A percentile compares a stretch with the other conserved stretches of the same genome.
These are phyloP conservation scores for Sebastes vulpes DNA, from an alignment of 2,797 vertebrate species.

Conservation along the genomic window DNA sequence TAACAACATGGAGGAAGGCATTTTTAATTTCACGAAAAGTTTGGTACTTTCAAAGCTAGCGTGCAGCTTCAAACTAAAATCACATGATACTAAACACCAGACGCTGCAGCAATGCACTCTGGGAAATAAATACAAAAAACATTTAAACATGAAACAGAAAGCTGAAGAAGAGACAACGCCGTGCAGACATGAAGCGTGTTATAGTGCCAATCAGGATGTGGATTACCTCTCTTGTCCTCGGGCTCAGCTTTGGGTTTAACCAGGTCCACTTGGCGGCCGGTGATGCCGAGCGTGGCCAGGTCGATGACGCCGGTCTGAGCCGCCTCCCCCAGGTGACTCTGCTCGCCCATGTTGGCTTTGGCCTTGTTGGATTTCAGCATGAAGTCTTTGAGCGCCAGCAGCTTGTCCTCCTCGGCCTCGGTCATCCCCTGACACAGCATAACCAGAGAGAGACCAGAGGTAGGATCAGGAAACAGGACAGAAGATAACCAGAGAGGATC, in stretches of 20 bases:
- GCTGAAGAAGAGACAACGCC: not conserved
- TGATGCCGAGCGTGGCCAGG: constrained; percentile 90
- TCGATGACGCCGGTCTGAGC: constrained; percentile 93
- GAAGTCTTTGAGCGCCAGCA: constrained; percentile 96
- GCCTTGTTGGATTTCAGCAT: constrained; percentile 98
- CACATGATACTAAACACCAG: constrained; percentile 44
- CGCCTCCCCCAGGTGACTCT: constrained; percentile 91
- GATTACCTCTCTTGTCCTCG: constrained; percentile 93
- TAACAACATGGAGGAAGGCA: too few species aligned
- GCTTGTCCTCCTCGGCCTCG: constrained; percentile 96
- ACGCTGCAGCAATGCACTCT: not conserved
- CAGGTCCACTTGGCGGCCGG: constrained; percentile 94
- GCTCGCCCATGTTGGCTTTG: constrained; percentile 95
- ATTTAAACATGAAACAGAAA: not conserved
- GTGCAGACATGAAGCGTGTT: not conserved
- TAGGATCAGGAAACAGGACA: too few species aligned
- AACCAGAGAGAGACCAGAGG: too few species aligned
- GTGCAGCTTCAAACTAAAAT: not conserved
- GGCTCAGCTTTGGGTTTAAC: constrained; percentile 92
- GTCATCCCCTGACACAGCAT: constrained; percentile 92
- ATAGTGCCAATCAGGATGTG: not conserved
- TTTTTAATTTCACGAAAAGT: not conserved
- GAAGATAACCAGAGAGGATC: too few species aligned
- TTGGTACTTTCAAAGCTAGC: constrained; percentile 23
- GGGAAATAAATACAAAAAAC: not conserved